Conservation (phyloP, 1,140 invertebrate species). For the Solenopsis invicta region DNA sequence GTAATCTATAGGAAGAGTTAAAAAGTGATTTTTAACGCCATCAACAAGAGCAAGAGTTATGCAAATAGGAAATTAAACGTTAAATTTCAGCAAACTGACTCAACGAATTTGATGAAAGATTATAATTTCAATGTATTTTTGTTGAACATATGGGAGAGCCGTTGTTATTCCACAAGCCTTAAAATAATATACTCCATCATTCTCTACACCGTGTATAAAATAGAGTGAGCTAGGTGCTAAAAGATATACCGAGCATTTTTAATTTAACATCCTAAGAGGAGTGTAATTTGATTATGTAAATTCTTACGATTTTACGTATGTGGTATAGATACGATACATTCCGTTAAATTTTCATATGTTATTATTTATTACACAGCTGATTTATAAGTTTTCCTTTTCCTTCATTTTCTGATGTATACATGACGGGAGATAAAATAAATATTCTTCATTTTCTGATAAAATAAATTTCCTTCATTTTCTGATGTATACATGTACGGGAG, state of each 20-base stretch:
- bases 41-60: conserved; percentile 21
- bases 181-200: conserved; percentile 51
- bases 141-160: conserved; percentile 20
- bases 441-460: too few relatives aligned
- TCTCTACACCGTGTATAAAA: conserved; percentile 54
- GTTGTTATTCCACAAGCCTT: conserved; percentile 50
- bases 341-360: conserved; percentile 51
- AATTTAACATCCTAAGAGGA: conserved; percentile 44
- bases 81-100: conserved; percentile 22
- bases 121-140: conserved; percentile 19
- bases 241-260: conserved; percentile 54
- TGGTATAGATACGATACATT: conserved; percentile 59
- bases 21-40: conserved; percentile 24
- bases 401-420: conserved; percentile 12
- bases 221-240: conserved; percentile 44
- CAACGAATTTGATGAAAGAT: conserved; percentile 8
- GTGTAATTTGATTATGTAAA: conserved; percentile 24
- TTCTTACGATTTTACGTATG: conserved; percentile 1
- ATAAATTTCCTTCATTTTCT: conserved; percentile 8
- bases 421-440: conserved; percentile 37
- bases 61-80: conserved; percentile 30
- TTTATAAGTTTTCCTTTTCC: not conserved
- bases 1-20: conserved; percentile 37
- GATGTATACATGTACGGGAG: not conserved
- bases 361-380: conserved; percentile 61